phyloP scores from a whole-genome alignment of 2,888 invertebrate species.

The Agelastica alni region DNA sequence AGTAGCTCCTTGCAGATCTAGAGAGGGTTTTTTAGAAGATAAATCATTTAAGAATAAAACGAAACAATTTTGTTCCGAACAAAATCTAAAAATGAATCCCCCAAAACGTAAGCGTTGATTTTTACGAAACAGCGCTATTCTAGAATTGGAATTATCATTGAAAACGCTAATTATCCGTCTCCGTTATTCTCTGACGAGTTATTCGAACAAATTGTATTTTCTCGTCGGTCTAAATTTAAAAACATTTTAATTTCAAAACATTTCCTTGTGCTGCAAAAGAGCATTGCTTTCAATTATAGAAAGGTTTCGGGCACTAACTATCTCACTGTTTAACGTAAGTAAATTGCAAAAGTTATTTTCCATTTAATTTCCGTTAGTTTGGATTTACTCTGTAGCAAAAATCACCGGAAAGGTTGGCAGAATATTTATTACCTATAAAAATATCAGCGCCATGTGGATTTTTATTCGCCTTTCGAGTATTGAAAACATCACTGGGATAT shows the following conservation, averaged over 20 bases:
- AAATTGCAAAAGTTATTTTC: slow-evolving; percentile 18
- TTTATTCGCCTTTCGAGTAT: slow-evolving; percentile 26
- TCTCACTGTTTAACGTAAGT: slow-evolving; percentile 10
- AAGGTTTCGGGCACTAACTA: not conserved
- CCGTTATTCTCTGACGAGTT: too few species aligned
- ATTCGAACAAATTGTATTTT: too few species aligned
- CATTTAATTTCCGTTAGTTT: slow-evolving; percentile 23
- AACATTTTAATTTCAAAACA: not conserved
- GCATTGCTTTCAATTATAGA: slow-evolving; percentile 5
- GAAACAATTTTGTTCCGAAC: too few species aligned
- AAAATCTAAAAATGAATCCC: too few species aligned
- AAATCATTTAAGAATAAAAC: too few species aligned
- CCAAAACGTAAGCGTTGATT: too few species aligned
- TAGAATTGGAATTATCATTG: too few species aligned
- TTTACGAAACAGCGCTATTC: too few species aligned
- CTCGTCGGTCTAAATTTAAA: too few species aligned
- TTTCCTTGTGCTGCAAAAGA: not conserved
- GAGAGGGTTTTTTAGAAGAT: too few species aligned
- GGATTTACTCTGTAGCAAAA: slow-evolving; percentile 21
- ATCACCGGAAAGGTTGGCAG: slow-evolving; percentile 17
- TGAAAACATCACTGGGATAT: slow-evolving; percentile 14
- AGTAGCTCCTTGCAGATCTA: too few species aligned
- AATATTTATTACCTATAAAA: slow-evolving; percentile 29
- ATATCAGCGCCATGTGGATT: slow-evolving; percentile 27
- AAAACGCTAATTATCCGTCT: too few species aligned